Base-by-base conservation (phyloP, 2,797 vertebrate genomes). In the Lagorchestes hirsutus region DNA sequence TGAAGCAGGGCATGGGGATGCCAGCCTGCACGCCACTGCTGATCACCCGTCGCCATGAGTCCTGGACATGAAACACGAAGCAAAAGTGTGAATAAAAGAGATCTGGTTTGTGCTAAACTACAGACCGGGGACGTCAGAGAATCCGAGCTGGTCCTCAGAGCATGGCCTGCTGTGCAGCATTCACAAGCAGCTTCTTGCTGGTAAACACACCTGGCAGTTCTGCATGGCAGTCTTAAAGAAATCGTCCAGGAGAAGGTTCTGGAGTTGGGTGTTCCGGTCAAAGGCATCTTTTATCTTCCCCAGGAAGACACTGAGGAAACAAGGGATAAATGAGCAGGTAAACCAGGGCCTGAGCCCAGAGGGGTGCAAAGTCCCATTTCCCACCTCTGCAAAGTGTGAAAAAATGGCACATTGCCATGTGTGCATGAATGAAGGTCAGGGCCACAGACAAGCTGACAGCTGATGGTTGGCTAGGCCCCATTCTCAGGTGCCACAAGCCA, bases 281-380 rank as follows among this genome's bases (percentile, higher is more conserved):
- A 99, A 99, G 0, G 99, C 99, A 92, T 99, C 99, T 98, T 99
- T 99, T 98, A 99, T 99, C 98, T 99, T 99, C 52, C 99, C 99
- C 96, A 99, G 98, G 98, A 99, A 99, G 29, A 99, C 99, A 91
- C 99, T 99, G 98, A 55, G 52, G 18, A 91, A 40, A 50, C 24
- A 24, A 54, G 54, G 90, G 6, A 57, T 3, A 27, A 52, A 55
- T 0, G 16, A 59, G 34, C 56, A 67, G 54, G 28, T 0, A 28
- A 46, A 0, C 1, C 67, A 74, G 67, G n/a, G n/a, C n/a, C 16
- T 9, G 8, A 0, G 8, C 31, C 50, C 54, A 6, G 18, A 0
- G 22, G 46, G 58, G 27, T 0, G 0, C 9, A 1, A 18, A 90
- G 92, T 55, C 22, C 13, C 54, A 0, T 1, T 12, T 29, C 52